Percentiles rank a stretch among this genome's conserved stretches.
Evolutionary conservation across 2,797 vertebrate genomes (phyloP).

Genomic region (Tamandua tetradactyla): DNA sequence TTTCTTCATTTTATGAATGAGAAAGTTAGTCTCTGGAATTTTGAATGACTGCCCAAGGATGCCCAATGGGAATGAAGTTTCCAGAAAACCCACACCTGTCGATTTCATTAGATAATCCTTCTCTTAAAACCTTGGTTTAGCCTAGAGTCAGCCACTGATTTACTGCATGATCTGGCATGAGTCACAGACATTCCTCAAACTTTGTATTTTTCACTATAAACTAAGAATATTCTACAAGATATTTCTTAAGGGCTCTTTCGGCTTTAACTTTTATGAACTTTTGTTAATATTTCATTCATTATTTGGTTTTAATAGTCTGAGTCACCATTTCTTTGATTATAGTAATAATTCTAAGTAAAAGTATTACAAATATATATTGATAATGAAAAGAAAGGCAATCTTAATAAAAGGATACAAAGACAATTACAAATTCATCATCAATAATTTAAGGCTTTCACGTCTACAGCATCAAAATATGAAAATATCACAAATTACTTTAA

Average conservation of each 20-base stretch:
- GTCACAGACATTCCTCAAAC: not conserved
- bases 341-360: not conserved
- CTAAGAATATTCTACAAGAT: not conserved
- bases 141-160: not conserved
- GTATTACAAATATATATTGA: not conserved
- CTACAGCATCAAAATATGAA: not conserved
- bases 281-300: not conserved
- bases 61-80: not conserved
- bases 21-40: not conserved
- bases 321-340: not conserved
- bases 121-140: constrained; percentile 30
- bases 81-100: not conserved
- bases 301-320: not conserved
- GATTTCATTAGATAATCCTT: not conserved
- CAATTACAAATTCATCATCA: not conserved
- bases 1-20: not conserved
- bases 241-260: not conserved
- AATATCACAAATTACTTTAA: not conserved
- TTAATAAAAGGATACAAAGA: not conserved
- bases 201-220: not conserved
- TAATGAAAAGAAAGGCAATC: not conserved
- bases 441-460: not conserved
- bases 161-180: not conserved
- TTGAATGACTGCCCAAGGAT: not conserved
- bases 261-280: not conserved